Evolutionary conservation across 2,113 vertebrate species (phyloP).

Genomic region (Anas platyrhynchos): DNA sequence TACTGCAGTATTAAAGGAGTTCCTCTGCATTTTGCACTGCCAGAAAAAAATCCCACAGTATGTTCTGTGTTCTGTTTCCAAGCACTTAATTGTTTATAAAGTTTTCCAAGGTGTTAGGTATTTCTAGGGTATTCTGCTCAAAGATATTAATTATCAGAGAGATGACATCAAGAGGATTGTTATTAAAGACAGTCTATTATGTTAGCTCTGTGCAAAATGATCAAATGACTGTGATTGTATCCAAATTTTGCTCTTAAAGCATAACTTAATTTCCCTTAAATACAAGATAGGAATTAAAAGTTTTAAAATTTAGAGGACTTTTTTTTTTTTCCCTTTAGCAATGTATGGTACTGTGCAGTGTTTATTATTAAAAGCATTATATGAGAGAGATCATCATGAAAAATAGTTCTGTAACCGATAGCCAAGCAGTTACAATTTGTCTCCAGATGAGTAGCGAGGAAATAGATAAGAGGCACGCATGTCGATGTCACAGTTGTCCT

Average conservation of each 20-base stretch:
- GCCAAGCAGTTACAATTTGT: background rate
- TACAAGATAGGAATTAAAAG: background rate
- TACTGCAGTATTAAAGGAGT: background rate
- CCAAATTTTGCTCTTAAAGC: background rate
- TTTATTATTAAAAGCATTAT: background rate
- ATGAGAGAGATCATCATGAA: background rate
- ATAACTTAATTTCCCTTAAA: background rate
- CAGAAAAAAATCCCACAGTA: background rate
- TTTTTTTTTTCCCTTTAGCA: background rate
- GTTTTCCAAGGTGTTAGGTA: background rate
- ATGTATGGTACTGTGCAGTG: background rate
- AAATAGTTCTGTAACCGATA: background rate
- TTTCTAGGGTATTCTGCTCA: background rate
- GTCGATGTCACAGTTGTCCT: constrained; percentile 71
- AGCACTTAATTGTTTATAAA: background rate
- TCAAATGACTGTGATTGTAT: background rate
- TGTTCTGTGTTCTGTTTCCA: background rate
- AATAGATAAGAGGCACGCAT: background rate
- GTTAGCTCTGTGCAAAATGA: background rate
- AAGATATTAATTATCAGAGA: background rate
- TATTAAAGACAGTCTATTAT: background rate
- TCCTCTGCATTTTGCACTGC: background rate
- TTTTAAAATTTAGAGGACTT: background rate
- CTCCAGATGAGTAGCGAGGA: background rate
- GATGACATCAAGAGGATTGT: background rate